Base-by-base conservation (phyloP, 2,888 invertebrate species). In the Dryadula phaetusa region DNA sequence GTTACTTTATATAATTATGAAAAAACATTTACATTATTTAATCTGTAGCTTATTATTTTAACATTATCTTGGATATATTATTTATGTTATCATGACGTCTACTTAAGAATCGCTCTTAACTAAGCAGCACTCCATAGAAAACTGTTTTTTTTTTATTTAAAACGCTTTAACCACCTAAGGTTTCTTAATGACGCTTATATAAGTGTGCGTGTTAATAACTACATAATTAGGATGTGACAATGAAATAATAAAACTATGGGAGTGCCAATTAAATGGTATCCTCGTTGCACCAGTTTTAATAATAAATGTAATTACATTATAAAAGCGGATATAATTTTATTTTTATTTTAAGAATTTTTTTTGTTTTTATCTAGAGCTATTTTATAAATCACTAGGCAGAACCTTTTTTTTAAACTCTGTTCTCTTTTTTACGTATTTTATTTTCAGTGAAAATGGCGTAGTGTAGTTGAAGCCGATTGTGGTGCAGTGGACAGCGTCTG, bases 141-240 rank as follows among this genome's bases (percentile, higher is more conserved):
- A 46, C 7, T 20, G 4, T 20, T 12, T 12, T 34, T 4, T 20
- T 12, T 12, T 34, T 4, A 53, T 53, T 20, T 54, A 54, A 54
- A 54, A 54, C 47, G 12, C 54, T 34, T 54, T 37, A 54, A 37
- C 54, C 37, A 34, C 18, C 8, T 40, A 10, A 58, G 37, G 40
- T 42, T 40, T 58, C 25, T 58, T 22, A 64, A 25, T 25, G 37
- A 20, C 20, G 14, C 18, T 47, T 64, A 64, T 18, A 37, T 56
- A 47, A 56, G 37, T 28, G 18, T 56, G 64, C 64, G 64, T 64
- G 56, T 8, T 58, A 58, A 56, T 16, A 56, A 49, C 37, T 22
- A 53, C 7, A 18, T 46, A 62, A 62, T 62, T 54, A 66, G 34
- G 34, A 40, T 58, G 40, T 47, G 40, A 58, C 64, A 58, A 64